Evolutionary conservation across 2,797 vertebrate species (phyloP), one percentile per base, ranked within the genome.

Genomic region (Octomys mimax): DNA sequence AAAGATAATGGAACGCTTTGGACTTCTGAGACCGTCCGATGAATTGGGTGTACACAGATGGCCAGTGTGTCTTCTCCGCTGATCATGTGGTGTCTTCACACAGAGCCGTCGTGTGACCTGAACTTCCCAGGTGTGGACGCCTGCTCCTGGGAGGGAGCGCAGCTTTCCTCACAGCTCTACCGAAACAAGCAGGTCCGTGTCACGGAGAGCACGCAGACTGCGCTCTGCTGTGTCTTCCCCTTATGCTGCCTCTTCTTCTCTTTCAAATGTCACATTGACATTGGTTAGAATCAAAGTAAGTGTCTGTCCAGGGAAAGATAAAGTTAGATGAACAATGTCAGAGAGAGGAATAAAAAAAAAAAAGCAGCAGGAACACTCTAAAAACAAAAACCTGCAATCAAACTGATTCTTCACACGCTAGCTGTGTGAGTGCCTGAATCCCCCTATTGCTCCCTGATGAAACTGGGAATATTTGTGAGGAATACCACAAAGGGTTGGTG

Each of bases 111-210:
- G 64, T 85, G 95, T 95, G 82, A 94, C 91, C 95, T 95, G 26
- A 97, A 95, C 75, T 93, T 97, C 81, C 85, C 87, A 13, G 86
- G 82, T 73, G 97, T 96, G 90, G 98, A 98, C 16, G 96, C 97
- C 1, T 97, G 96, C 62, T 97, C 95, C 4, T 99, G 99, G 99
- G 97, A 81, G 87, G 98, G 98, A 5, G 98, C 99, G 62, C 98
- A 99, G 84, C 98, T 99, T 8, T 99, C 99, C 7, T 99, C 99
- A 81, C 99, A 99, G 95, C 99, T 99, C 33, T 99, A 99, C 97
- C 98, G 99, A 96, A 99, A 99, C 97, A 99, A 99, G 96, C 99
- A 99, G 99, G 99, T 99, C 98, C 87, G 70, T 73, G 18, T 7
- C 52, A 11, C 6, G 46, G 14, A 73, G 59, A 86, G 59, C 7